Conservation (phyloP, 2,113 vertebrate genomes). For the Tragelaphus scriptus region DNA sequence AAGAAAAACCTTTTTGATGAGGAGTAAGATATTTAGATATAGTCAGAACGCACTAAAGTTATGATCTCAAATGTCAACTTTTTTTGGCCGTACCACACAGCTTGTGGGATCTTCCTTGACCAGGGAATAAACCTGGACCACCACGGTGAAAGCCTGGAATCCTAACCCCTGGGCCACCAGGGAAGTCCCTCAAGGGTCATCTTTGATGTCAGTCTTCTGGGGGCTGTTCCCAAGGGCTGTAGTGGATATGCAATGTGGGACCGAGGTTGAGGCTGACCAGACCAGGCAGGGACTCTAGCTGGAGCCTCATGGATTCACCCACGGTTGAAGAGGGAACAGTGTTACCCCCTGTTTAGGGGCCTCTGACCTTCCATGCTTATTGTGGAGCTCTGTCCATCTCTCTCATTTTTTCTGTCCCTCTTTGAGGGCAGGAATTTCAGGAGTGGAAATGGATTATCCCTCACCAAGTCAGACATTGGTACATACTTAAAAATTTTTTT, state of each 20-base stretch:
- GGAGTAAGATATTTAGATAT: not conserved
- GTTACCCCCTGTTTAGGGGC: not conserved
- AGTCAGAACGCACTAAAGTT: not conserved
- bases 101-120: not conserved
- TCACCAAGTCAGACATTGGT: not conserved
- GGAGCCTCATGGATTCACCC: not conserved
- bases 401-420: not conserved
- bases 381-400: not conserved
- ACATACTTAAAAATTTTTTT: not conserved
- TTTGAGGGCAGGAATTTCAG: not conserved
- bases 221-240: not conserved
- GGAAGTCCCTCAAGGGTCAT: not conserved
- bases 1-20: not conserved
- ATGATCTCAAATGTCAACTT: not conserved
- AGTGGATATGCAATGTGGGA: not conserved
- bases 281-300: not conserved
- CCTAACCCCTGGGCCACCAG: not conserved
- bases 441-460: not conserved
- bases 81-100: rapidly evolving
- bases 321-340: rapidly evolving
- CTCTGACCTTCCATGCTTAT: rapidly evolving
- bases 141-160: not conserved
- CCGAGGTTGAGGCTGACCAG: not conserved
- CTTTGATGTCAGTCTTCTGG: not conserved
- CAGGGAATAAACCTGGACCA: not conserved